A percentile compares a stretch with the other conserved stretches of the same genome.
These are phyloP conservation scores for Plebejus argus DNA, from an alignment of 2,888 invertebrate species.

Conservation along the genomic window DNA sequence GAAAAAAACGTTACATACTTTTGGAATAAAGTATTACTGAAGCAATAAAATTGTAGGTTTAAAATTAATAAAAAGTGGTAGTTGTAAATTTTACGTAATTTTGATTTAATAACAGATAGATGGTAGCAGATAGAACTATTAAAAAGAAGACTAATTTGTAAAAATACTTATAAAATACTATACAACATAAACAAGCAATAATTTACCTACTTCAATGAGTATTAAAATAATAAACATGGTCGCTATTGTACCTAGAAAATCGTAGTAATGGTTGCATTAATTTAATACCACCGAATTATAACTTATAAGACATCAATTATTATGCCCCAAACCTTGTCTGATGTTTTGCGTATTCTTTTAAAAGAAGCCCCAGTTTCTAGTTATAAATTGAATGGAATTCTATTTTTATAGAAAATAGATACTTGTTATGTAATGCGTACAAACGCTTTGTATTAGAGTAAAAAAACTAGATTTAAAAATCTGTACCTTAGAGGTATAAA, in stretches of 20 bases:
- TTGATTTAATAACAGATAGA: background rate
- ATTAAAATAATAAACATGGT: too few relatives aligned
- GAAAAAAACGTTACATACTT: background rate
- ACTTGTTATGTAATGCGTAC: background rate
- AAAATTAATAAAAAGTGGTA: background rate
- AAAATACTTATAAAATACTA: background rate
- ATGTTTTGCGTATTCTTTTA: background rate
- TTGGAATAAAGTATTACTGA: constrained; percentile 8
- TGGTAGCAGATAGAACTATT: too few relatives aligned
- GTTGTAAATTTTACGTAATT: background rate
- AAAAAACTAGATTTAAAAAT: background rate
- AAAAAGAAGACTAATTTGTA: too few relatives aligned
- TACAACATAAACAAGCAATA: background rate
- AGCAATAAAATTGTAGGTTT: background rate
- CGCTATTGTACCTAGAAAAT: too few relatives aligned
- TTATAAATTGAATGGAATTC: background rate
- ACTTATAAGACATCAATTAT: background rate
- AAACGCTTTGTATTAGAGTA: background rate
- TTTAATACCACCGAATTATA: constrained; percentile 3
- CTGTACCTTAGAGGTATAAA: background rate
- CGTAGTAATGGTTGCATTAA: background rate
- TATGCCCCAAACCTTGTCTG: constrained; percentile 1
- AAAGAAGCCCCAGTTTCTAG: background rate
- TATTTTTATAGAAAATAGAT: background rate
- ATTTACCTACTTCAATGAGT: background rate